Evolutionary conservation across 1,140 invertebrate genomes (phyloP), one percentile per base, ranked within the genome.

Genomic region (Chrysopa pallens): DNA sequence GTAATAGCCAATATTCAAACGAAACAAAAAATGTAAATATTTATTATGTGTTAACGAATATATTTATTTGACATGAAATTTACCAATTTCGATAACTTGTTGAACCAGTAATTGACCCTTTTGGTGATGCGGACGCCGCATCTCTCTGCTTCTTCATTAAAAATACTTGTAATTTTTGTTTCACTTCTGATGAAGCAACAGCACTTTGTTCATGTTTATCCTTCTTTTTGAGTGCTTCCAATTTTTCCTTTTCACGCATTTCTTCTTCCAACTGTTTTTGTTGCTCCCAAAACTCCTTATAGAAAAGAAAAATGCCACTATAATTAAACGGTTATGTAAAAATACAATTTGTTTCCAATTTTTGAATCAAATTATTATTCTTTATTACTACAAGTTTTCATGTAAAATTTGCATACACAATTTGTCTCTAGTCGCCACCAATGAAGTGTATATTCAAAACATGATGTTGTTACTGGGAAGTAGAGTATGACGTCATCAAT

Each of bases 201-300:
- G 91, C 91, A 68, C 89, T 93, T 64, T 91, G 85, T 63, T 91
- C 86, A 58, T 91, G 81, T 58, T 87, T 88, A 53, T 87, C 84
- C 62, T 92, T 92, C 62, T 93, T 91, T 50, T 85, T 80, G 40
- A 91, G 65, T 13, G 80, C 76, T 52, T 89, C 81, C 43, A 87
- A 66, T 47, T 80, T 68, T 55, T 87, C 83, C 40, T 85, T 73
- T 56, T 91, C 82, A 51, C 76, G 64, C n/a, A 33, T 33, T 44
- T 76, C 62, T 60, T 85, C 75, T 52, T 79, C 60, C 56, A 78
- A 62, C 53, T 77, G 84, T 63, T 59, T 75, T 61, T 70, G 68
- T 46, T 71, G 63, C 27, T 60, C 61, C 59, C 69, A 61, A 45
- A 59, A 61, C 46, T 60, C 53, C 46, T 61, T 31, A 33, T 12